Conservation (phyloP, 2,113 vertebrate genomes). For the Natator depressus region DNA sequence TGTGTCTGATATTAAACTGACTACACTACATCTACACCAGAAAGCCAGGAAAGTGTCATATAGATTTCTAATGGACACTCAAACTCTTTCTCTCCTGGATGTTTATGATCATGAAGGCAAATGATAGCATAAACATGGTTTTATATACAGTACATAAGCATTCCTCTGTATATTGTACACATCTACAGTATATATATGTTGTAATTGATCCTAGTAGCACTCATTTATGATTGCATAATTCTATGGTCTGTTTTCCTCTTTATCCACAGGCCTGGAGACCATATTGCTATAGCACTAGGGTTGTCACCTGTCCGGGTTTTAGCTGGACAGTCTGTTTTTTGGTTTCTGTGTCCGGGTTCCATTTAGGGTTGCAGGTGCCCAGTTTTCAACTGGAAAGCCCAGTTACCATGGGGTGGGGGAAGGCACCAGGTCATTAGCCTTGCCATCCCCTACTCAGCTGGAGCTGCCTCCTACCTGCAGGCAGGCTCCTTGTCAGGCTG, state of each 20-base stretch:
- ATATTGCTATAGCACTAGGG: not conserved
- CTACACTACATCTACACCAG: rapidly evolving
- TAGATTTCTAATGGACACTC: not conserved
- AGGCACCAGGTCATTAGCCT: too few species aligned
- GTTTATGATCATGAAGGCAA: not conserved
- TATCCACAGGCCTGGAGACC: not conserved
- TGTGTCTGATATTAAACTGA: rapidly evolving
- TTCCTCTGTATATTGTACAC: not conserved
- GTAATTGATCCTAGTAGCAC: not conserved
- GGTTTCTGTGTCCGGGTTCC: too few species aligned
- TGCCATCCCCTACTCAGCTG: too few species aligned
- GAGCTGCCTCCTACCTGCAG: too few species aligned
- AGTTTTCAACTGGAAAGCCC: too few species aligned
- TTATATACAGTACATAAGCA: not conserved
- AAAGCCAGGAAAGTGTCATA: rapidly evolving
- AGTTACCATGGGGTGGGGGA: too few species aligned
- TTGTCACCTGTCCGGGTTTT: too few species aligned
- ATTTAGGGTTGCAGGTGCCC: too few species aligned
- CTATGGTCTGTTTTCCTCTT: not conserved
- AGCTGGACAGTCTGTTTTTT: too few species aligned
- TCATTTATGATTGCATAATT: not conserved
- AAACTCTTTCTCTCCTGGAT: not conserved
- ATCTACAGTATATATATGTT: not conserved
- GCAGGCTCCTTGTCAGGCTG: too few species aligned
- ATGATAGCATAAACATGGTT: not conserved